phyloP scores from a whole-genome alignment of 2,113 vertebrate genomes.

The Ctenomys sociabilis region DNA sequence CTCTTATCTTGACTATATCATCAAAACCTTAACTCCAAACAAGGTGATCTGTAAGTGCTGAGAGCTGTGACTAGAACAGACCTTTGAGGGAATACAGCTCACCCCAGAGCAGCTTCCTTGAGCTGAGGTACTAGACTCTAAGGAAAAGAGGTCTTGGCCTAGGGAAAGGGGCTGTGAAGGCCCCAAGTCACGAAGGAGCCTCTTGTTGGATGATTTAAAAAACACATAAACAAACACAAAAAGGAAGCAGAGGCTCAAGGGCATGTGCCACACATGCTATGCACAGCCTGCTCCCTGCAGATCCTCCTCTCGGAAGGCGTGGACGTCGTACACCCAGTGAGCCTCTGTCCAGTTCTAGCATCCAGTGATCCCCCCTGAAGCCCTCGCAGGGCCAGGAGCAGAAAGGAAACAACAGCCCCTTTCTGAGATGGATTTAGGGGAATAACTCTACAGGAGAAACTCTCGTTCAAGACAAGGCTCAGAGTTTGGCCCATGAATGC shows the following conservation, averaged over 20 bases:
- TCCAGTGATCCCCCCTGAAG: not conserved
- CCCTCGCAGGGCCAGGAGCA: not conserved
- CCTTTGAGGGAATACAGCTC: not conserved
- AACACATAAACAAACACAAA: not conserved
- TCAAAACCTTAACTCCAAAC: not conserved
- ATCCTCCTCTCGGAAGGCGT: accelerated
- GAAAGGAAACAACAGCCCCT: not conserved
- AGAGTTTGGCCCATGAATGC: not conserved
- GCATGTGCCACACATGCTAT: not conserved
- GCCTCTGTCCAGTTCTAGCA: not conserved
- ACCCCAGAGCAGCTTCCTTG: not conserved
- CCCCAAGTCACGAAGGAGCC: not conserved
- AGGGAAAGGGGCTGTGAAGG: not conserved
- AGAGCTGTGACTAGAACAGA: not conserved
- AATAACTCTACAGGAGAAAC: not conserved
- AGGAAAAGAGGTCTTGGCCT: not conserved
- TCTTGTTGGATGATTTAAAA: not conserved
- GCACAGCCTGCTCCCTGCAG: accelerated
- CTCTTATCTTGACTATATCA: not conserved
- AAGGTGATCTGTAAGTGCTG: not conserved
- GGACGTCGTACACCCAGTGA: not conserved
- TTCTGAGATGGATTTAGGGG: not conserved
- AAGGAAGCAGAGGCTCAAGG: not conserved
- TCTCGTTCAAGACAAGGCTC: not conserved
- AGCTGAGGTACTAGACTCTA: not conserved